phyloP scores from a whole-genome alignment of 2,888 invertebrate genomes.

The Micoletzkya japonica region DNA sequence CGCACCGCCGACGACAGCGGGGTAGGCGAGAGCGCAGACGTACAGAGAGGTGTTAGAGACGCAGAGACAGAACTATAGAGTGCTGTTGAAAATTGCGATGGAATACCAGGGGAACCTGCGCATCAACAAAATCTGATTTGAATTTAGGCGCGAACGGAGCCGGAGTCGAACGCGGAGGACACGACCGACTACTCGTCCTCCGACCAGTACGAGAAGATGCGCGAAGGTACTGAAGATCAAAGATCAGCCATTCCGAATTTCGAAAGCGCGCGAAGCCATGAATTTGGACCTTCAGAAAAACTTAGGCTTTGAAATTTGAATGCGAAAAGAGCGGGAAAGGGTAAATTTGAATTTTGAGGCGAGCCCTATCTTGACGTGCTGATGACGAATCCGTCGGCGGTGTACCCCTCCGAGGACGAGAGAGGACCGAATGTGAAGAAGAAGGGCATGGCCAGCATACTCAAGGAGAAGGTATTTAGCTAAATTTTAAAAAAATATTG shows the following conservation, averaged over 20 bases:
- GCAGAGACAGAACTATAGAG: no score
- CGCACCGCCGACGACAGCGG: constrained; percentile 20
- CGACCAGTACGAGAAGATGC: constrained; percentile 39
- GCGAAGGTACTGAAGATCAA: constrained; percentile 7
- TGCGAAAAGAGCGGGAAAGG: constrained; percentile 34
- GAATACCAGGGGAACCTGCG: background rate
- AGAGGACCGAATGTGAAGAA: background rate
- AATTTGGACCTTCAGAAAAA: background rate
- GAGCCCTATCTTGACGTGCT: constrained; percentile 49
- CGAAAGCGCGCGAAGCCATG: background rate
- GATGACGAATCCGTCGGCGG: constrained; percentile 52
- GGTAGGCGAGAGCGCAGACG: background rate
- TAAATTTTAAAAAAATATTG: background rate
- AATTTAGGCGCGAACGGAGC: constrained; percentile 49
- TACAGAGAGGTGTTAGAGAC: no score
- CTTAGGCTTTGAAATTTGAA: constrained; percentile 8
- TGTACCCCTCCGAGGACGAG: background rate
- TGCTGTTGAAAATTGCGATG: background rate
- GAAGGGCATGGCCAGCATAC: background rate
- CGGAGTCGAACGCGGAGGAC: constrained; percentile 59
- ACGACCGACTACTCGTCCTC: constrained; percentile 62
- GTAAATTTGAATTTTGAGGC: constrained; percentile 4
- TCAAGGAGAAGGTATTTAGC: background rate
- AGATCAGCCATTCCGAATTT: background rate
- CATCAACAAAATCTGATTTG: background rate